Percentiles rank a stretch among this genome's conserved stretches.
phyloP scores from a whole-genome alignment of 2,113 vertebrate species.

The Dascyllus trimaculatus region DNA sequence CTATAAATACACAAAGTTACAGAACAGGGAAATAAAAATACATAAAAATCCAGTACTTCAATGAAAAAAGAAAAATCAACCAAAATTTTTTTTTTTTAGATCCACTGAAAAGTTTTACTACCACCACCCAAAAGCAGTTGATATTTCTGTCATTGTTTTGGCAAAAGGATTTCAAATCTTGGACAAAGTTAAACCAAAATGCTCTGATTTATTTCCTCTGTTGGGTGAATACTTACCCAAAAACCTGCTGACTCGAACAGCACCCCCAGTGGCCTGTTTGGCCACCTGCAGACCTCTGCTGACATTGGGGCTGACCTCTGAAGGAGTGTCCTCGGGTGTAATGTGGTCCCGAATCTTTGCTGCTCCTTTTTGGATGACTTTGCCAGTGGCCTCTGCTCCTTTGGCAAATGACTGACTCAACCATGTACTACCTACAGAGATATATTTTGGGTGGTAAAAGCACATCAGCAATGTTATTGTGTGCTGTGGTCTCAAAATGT shows the following conservation, averaged over 20 bases:
- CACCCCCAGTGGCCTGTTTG: constrained; percentile 91
- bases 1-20: constrained; percentile 75
- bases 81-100: too few relatives aligned
- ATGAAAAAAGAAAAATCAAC: neutral
- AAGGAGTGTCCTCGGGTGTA: constrained; percentile 92
- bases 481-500: neutral
- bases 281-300: constrained; percentile 88
- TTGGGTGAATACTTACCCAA: constrained; percentile 86
- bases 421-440: constrained; percentile 89
- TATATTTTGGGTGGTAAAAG: neutral
- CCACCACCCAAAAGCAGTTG: too few relatives aligned
- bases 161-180: neutral
- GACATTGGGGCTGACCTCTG: constrained; percentile 91
- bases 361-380: constrained; percentile 92
- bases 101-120: too few relatives aligned
- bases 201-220: neutral
- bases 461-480: neutral
- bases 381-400: constrained; percentile 93
- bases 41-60: neutral
- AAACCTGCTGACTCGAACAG: constrained; percentile 93
- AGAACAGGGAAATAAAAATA: neutral
- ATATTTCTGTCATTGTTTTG: too few relatives aligned
- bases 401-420: constrained; percentile 90
- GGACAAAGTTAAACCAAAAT: neutral
- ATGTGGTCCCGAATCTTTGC: constrained; percentile 91